Evolutionary conservation across 2,888 invertebrate species (phyloP).

Genomic region (Oligia strigilis): DNA sequence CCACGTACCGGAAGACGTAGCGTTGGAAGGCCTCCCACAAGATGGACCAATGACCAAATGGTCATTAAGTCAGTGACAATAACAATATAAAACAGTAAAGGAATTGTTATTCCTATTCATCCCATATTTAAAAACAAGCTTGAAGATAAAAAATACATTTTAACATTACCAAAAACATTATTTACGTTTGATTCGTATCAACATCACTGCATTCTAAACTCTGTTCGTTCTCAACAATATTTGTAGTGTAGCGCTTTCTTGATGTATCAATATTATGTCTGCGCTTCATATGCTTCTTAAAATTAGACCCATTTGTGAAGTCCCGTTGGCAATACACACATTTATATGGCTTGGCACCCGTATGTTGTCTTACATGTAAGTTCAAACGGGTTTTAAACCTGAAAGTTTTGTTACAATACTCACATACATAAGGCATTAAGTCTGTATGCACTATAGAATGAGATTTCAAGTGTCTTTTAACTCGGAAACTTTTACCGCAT

Average conservation of each 20-base stretch:
- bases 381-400: slow-evolving; percentile 86
- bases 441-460: slow-evolving; percentile 88
- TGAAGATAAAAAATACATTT: slow-evolving; percentile 13
- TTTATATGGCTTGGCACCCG: slow-evolving; percentile 86
- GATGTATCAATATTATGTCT: slow-evolving; percentile 87
- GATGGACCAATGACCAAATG: too few species aligned
- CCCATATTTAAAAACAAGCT: slow-evolving; percentile 4
- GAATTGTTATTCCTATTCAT: slow-evolving; percentile 3
- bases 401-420: slow-evolving; percentile 86
- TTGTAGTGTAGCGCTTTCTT: slow-evolving; percentile 73
- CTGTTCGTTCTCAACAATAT: slow-evolving; percentile 66
- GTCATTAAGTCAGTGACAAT: not conserved
- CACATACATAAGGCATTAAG: slow-evolving; percentile 84
- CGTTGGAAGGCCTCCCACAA: too few species aligned
- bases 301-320: slow-evolving; percentile 88
- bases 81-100: not conserved
- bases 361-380: slow-evolving; percentile 86
- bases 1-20: too few species aligned
- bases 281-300: slow-evolving; percentile 87
- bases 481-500: slow-evolving; percentile 86
- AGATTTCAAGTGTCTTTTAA: slow-evolving; percentile 86
- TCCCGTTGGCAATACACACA: slow-evolving; percentile 85
- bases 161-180: not conserved
- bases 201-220: slow-evolving; percentile 54
- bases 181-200: slow-evolving; percentile 35